phyloP scores from a whole-genome alignment of 2,797 vertebrate species.

The Sparus aurata region DNA sequence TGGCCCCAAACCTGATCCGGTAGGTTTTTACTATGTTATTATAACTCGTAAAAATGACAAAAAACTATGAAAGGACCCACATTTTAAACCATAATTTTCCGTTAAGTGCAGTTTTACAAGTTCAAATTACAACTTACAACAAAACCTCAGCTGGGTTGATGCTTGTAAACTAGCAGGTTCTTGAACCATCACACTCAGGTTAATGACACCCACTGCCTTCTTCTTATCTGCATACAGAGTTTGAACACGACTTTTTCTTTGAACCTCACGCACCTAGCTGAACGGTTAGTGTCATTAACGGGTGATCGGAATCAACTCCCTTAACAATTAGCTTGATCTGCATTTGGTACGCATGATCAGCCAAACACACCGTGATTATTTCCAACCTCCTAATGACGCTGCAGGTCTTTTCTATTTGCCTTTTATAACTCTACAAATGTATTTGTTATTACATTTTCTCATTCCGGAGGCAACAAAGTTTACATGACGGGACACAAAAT shows the following conservation, averaged over 20 bases:
- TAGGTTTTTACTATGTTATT: not conserved
- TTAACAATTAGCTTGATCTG: slow-evolving; percentile 10
- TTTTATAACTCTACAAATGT: slow-evolving; percentile 12
- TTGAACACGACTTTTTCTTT: not conserved
- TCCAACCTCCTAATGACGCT: slow-evolving; percentile 9
- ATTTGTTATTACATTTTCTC: slow-evolving; percentile 23
- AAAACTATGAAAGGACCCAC: not conserved
- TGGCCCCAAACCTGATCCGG: not conserved
- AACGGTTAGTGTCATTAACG: slow-evolving; percentile 20
- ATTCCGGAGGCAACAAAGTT: slow-evolving; percentile 1
- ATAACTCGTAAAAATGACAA: not conserved
- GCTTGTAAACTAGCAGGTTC: not conserved
- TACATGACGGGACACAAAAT: not conserved
- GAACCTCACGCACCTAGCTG: not conserved
- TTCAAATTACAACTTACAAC: not conserved
- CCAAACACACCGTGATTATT: not conserved
- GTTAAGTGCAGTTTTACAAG: not conserved
- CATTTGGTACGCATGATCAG: not conserved
- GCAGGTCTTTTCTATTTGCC: slow-evolving; percentile 3
- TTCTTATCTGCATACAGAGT: slow-evolving; percentile 11
- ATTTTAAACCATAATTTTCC: not conserved
- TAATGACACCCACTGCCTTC: slow-evolving; percentile 4
- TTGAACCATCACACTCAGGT: not conserved
- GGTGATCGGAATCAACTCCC: slow-evolving; percentile 11
- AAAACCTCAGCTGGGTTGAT: not conserved